Evolutionary conservation across 2,888 invertebrate genomes (phyloP).

Genomic region (Thumatha senex): DNA sequence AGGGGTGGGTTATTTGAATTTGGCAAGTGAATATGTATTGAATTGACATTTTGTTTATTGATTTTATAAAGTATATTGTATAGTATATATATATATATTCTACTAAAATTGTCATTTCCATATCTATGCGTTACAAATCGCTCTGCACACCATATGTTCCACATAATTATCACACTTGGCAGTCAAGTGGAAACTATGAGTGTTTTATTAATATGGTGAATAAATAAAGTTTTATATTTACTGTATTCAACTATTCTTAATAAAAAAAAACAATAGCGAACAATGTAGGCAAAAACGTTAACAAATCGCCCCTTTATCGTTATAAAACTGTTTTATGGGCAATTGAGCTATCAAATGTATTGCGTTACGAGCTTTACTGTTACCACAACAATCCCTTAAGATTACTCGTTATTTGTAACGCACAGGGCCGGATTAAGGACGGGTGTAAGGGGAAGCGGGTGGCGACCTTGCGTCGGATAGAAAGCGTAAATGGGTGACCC

Average conservation of each 20-base stretch:
- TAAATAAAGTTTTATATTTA: no score
- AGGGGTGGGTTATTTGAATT: no score
- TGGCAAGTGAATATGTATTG: no score
- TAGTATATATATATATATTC: no score
- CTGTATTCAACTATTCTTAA: background rate
- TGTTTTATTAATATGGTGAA: no score
- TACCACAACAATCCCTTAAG: constrained; percentile 10
- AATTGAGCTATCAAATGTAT: constrained; percentile 22
- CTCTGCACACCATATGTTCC: no score
- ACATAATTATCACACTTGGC: no score
- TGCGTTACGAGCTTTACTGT: constrained; percentile 9
- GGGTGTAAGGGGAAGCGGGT: background rate
- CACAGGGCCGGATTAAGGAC: constrained; percentile 4
- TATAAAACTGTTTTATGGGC: constrained; percentile 21
- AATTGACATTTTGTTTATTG: no score
- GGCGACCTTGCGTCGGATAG: background rate
- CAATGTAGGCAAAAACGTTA: background rate
- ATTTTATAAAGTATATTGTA: no score
- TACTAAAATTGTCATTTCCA: no score
- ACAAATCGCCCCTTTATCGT: constrained; percentile 6
- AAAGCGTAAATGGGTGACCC: background rate
- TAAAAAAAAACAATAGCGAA: background rate
- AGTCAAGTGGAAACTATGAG: no score
- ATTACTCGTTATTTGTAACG: constrained; percentile 5
- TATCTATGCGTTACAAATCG: no score